Conservation (phyloP, 2,797 vertebrate genomes). For the Harpagifer antarcticus region DNA sequence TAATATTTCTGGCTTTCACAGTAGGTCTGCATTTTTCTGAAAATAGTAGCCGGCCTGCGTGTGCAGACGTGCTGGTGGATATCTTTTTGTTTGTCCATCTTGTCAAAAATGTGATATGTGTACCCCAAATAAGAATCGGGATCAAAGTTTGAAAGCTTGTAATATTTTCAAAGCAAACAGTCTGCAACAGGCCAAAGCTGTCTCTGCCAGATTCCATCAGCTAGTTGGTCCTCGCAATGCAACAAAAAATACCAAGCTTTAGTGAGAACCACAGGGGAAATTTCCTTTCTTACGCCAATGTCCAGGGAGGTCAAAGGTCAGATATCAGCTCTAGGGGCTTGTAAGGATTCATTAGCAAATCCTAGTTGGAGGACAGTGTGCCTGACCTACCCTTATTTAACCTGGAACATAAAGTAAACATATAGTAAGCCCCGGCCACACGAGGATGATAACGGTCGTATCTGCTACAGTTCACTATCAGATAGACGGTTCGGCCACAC, state of each 20-base stretch:
- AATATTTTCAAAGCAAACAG: slow-evolving; percentile 57
- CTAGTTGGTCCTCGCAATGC: slow-evolving; percentile 58
- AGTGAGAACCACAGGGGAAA: slow-evolving; percentile 35
- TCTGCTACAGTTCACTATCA: no score
- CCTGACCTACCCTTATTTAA: slow-evolving; percentile 29
- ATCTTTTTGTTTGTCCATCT: slow-evolving; percentile 52
- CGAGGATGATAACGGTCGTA: no score
- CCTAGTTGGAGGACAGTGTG: slow-evolving; percentile 21
- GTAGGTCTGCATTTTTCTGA: slow-evolving; percentile 32
- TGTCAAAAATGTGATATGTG: slow-evolving; percentile 53
- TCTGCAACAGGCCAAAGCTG: slow-evolving; percentile 50
- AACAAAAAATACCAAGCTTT: slow-evolving; percentile 40
- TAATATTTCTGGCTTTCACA: slow-evolving; percentile 12
- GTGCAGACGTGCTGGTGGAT: slow-evolving; percentile 30
- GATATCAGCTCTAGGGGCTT: slow-evolving; percentile 7
- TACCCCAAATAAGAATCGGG: slow-evolving; percentile 45
- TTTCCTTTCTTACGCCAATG: slow-evolving; percentile 26
- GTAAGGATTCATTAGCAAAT: slow-evolving; percentile 12
- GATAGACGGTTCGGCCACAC: no score
- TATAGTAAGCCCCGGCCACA: not conserved
- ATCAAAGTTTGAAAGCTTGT: slow-evolving; percentile 53
- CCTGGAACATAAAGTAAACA: slow-evolving; percentile 9
- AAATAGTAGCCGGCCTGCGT: slow-evolving; percentile 37
- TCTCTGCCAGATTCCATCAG: slow-evolving; percentile 57
- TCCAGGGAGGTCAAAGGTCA: slow-evolving; percentile 42